Evolutionary conservation across 2,888 invertebrate genomes (phyloP).

Genomic region (Sepioteuthis lessoniana): DNA sequence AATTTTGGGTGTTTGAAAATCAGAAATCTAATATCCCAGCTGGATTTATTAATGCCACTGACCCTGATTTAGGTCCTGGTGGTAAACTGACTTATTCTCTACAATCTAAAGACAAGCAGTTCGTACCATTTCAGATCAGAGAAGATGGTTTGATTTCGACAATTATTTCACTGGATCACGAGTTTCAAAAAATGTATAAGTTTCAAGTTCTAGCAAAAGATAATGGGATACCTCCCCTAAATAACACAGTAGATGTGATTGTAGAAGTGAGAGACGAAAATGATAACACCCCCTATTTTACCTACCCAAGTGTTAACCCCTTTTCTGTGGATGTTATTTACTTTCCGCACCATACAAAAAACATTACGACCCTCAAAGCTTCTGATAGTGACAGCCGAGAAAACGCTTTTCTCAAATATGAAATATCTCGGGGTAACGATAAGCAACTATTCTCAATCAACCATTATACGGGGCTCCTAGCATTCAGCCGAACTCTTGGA

Average conservation of each 20-base stretch:
- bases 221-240: neutral
- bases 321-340: neutral
- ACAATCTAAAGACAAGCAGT: neutral
- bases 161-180: neutral
- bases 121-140: neutral
- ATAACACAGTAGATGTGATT: neutral
- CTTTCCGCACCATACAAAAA: neutral
- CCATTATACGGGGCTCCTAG: neutral
- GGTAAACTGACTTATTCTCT: constrained; percentile 2
- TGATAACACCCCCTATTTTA: neutral
- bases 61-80: neutral
- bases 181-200: neutral
- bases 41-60: neutral
- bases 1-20: neutral
- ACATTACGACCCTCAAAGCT: neutral
- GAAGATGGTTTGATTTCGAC: neutral
- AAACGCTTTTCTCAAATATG: neutral
- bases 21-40: neutral
- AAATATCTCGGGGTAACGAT: neutral
- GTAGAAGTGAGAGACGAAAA: constrained; percentile 1
- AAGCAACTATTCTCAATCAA: neutral
- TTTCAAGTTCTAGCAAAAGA: neutral
- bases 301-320: neutral
- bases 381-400: neutral
- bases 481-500: neutral